Conservation (phyloP, 2,888 invertebrate genomes). For the Agriopis aurantiaria region DNA sequence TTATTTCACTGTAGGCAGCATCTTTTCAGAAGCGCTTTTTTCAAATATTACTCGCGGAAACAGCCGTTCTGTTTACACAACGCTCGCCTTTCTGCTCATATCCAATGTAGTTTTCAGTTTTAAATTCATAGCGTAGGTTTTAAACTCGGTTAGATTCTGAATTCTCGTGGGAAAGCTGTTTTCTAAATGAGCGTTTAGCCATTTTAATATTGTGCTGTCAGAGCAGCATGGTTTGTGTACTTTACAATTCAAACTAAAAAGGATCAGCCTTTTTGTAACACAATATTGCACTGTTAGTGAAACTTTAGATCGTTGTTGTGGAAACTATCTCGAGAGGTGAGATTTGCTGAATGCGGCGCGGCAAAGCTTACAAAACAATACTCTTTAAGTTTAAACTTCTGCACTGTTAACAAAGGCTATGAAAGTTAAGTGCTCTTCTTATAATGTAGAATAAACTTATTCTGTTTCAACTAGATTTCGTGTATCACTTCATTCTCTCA, state of each 20-base stretch:
- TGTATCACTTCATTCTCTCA: not conserved
- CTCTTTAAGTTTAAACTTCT: slow-evolving; percentile 10
- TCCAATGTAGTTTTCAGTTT: slow-evolving; percentile 78
- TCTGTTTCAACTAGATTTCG: not conserved
- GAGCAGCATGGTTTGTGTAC: slow-evolving; percentile 35
- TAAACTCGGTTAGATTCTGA: slow-evolving; percentile 74
- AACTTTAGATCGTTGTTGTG: slow-evolving; percentile 14
- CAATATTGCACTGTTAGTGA: slow-evolving; percentile 8
- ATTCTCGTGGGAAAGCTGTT: slow-evolving; percentile 60
- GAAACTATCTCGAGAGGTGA: slow-evolving; percentile 11
- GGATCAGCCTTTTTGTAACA: slow-evolving; percentile 8
- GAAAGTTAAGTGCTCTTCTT: slow-evolving; percentile 12
- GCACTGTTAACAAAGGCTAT: slow-evolving; percentile 6
- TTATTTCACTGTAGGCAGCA: slow-evolving; percentile 62
- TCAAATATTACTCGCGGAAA: slow-evolving; percentile 71
- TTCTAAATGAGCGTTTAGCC: slow-evolving; percentile 69
- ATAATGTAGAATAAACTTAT: not conserved
- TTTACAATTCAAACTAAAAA: slow-evolving; percentile 32
- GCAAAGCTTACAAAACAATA: slow-evolving; percentile 27
- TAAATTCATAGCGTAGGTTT: slow-evolving; percentile 79
- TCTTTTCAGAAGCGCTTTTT: slow-evolving; percentile 69
- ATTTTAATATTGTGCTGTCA: slow-evolving; percentile 56
- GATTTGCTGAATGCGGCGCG: slow-evolving; percentile 14
- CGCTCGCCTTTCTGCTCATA: slow-evolving; percentile 74
- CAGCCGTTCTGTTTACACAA: slow-evolving; percentile 69